Evolutionary conservation across 2,888 invertebrate species (phyloP), one percentile per base, ranked within the genome.

Genomic region (Malthinus seriepunctatus): DNA sequence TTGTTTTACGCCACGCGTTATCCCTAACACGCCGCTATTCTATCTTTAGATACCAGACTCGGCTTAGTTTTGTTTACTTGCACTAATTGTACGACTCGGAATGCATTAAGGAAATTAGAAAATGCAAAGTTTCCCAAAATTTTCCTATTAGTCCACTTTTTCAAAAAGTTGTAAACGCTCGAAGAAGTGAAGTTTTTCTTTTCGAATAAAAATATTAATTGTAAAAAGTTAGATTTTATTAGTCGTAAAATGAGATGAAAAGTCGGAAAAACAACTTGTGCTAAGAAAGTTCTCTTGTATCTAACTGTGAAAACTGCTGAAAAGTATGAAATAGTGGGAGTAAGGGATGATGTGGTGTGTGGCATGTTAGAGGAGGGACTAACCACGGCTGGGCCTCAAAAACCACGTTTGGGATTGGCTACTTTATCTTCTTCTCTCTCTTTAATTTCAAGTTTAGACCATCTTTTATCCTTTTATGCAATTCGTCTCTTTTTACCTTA

Each of bases 381-480:
- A 78, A 79, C 79, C 79, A 75, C 79, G 75, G 72, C 70, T 71
- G 75, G 77, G 77, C 79, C 79, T 79, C 79, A 79, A 79, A 79
- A 79, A 79, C 79, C 79, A 72, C 79, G 78, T 73, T 73, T 74
- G 74, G 78, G 79, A 79, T 79, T 79, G 79, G 79, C 79, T 73
- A 51, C 51, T 52, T 63, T 57, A 51, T 50, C 34, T 46, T 12
- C 32, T 64, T 46, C 14, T 57, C 61, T 54, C 51, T 31, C 48
- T 61, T 57, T 14, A 14, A 6, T 23, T 8, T 39, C 9, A 51
- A 11, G 37, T 31, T 10, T 50, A 42, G n/a, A 32, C 15, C 47
- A 61, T 59, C 42, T 55, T 52, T 49, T 12, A 49, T 59, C 58
- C 52, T 45, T 39, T 15, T 12, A 23, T 15, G 15, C 34, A 34